Evolutionary conservation across 1,140 invertebrate genomes (phyloP).

Genomic region (Gryon sp.): DNA sequence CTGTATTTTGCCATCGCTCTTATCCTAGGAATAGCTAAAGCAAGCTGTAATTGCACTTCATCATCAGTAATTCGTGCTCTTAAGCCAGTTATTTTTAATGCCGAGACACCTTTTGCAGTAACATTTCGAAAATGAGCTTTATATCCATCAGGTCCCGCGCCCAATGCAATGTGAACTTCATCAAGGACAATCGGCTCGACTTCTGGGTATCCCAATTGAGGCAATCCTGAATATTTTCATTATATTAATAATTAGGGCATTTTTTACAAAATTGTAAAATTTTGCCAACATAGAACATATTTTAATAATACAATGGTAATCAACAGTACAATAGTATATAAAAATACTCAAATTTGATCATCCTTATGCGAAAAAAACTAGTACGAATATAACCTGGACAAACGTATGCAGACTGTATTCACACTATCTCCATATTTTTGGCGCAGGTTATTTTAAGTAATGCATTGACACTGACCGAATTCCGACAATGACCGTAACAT

Average conservation of each 20-base stretch:
- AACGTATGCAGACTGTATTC: too few species aligned
- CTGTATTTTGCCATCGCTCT: constrained; percentile 86
- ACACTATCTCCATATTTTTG: too few species aligned
- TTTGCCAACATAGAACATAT: too few species aligned
- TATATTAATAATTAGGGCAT: not conserved
- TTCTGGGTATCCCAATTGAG: constrained; percentile 77
- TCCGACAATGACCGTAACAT: too few species aligned
- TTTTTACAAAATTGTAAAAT: too few species aligned
- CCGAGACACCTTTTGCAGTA: constrained; percentile 87
- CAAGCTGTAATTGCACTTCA: constrained; percentile 88
- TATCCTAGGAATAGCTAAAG: constrained; percentile 87
- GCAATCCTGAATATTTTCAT: constrained; percentile 67
- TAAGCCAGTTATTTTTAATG: constrained; percentile 86
- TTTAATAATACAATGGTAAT: too few species aligned
- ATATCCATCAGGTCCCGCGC: constrained; percentile 88
- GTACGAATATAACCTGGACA: too few species aligned
- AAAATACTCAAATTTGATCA: too few species aligned
- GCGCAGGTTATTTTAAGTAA: too few species aligned
- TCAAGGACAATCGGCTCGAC: constrained; percentile 88
- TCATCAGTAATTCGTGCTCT: constrained; percentile 81
- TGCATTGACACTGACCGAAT: too few species aligned
- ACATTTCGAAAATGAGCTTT: constrained; percentile 88
- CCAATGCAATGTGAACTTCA: constrained; percentile 88
- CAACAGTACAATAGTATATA: too few species aligned
- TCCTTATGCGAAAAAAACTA: too few species aligned